Evolutionary conservation across 2,113 vertebrate genomes (phyloP).

Genomic region (Podocnemis expansa): DNA sequence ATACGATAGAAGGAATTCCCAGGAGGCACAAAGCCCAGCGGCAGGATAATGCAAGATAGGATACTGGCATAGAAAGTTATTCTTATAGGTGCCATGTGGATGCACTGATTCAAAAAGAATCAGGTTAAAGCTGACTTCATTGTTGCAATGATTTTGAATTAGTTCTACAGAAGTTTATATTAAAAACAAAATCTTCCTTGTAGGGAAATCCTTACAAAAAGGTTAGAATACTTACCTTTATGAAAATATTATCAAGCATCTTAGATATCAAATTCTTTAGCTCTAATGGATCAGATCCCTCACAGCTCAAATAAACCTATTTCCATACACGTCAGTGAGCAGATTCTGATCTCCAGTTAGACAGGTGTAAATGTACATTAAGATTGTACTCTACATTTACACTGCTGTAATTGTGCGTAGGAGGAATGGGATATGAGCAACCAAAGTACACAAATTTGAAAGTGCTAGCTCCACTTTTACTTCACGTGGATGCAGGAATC

Average conservation of each 20-base stretch:
- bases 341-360: not conserved
- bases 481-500: not conserved
- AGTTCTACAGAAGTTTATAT: not conserved
- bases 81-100: too few species aligned
- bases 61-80: too few species aligned
- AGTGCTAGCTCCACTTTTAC: not conserved
- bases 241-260: not conserved
- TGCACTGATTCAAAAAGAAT: too few species aligned
- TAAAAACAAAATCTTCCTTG: not conserved
- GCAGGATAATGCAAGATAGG: too few species aligned
- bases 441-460: not conserved
- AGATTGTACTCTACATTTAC: not conserved
- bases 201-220: too few species aligned
- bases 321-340: not conserved
- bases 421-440: not conserved
- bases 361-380: not conserved
- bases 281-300: too few species aligned
- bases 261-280: not conserved
- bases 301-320: not conserved
- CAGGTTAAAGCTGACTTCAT: too few species aligned
- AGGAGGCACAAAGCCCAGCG: too few species aligned
- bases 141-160: too few species aligned
- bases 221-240: not conserved
- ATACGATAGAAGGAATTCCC: too few species aligned
- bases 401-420: not conserved